Conservation (phyloP, 2,888 invertebrate species). For the Sisyra terminalis region DNA sequence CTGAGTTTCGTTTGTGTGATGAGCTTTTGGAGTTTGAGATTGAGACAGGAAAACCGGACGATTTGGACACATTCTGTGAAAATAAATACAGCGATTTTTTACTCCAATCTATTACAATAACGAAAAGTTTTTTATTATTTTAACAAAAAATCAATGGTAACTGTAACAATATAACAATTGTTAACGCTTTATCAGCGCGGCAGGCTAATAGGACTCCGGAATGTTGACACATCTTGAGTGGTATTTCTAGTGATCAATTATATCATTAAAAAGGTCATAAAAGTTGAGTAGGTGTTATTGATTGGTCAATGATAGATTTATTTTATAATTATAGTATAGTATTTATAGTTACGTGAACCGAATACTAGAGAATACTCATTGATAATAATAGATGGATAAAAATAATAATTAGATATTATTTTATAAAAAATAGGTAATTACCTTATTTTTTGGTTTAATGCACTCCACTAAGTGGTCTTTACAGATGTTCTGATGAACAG, state of each 20-base stretch:
- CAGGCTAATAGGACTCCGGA: too few species aligned
- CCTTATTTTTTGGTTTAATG: constrained; percentile 47
- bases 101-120: neutral
- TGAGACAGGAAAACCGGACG: constrained; percentile 24
- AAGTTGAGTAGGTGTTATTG: too few species aligned
- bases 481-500: constrained; percentile 73
- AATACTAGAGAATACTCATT: neutral
- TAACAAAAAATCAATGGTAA: too few species aligned
- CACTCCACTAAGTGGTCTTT: constrained; percentile 80
- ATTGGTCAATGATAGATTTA: too few species aligned
- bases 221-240: too few species aligned
- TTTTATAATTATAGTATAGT: too few species aligned
- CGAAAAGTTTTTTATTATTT: too few species aligned
- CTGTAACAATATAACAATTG: too few species aligned
- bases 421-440: neutral
- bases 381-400: neutral
- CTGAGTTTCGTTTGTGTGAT: constrained; percentile 23
- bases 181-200: too few species aligned
- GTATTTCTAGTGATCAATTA: too few species aligned
- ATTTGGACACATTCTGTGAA: constrained; percentile 24
- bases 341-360: too few species aligned
- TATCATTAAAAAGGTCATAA: too few species aligned
- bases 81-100: neutral
- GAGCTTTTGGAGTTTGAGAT: constrained; percentile 24
- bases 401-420: neutral